A percentile compares a stretch with the other conserved stretches of the same genome.
These are phyloP conservation scores for Triplophysa tibetana DNA, from an alignment of 2,113 vertebrate species.

Conservation along the genomic window DNA sequence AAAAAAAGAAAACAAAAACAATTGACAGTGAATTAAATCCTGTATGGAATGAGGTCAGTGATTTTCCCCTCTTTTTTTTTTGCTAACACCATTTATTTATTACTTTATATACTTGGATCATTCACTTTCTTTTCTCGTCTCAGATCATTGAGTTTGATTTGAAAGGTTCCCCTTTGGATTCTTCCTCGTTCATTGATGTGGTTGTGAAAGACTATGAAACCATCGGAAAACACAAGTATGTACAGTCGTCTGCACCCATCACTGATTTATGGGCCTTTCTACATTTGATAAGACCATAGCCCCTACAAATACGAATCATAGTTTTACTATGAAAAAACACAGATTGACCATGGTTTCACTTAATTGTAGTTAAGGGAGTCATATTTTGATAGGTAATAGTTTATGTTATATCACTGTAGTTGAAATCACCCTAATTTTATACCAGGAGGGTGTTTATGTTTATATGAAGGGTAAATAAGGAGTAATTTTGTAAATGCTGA, in stretches of 20 bases:
- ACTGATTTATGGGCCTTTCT: background rate
- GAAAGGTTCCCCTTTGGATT: constrained; percentile 82
- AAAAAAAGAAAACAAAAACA: constrained; percentile 96
- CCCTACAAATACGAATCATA: no score
- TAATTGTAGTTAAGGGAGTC: background rate
- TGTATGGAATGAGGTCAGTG: constrained; percentile 91
- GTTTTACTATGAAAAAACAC: no score
- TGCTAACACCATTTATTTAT: background rate
- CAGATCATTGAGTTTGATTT: constrained; percentile 94
- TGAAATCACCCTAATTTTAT: background rate
- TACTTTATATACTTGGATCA: background rate
- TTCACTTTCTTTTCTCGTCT: constrained; percentile 37
- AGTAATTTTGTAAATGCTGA: background rate
- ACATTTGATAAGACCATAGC: background rate
- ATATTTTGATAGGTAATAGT: background rate
- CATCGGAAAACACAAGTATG: constrained; percentile 96
- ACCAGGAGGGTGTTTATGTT: background rate
- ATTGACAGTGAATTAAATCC: constrained; percentile 90
- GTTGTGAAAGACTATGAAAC: constrained; percentile 95
- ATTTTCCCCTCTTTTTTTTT: background rate
- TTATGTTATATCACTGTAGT: background rate
- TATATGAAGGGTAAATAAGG: background rate
- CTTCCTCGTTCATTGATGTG: constrained; percentile 83
- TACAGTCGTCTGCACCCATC: background rate
- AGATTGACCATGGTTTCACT: background rate